phyloP scores from a whole-genome alignment of 92 coral and sea anemone species.

The Ricordea florida region DNA sequence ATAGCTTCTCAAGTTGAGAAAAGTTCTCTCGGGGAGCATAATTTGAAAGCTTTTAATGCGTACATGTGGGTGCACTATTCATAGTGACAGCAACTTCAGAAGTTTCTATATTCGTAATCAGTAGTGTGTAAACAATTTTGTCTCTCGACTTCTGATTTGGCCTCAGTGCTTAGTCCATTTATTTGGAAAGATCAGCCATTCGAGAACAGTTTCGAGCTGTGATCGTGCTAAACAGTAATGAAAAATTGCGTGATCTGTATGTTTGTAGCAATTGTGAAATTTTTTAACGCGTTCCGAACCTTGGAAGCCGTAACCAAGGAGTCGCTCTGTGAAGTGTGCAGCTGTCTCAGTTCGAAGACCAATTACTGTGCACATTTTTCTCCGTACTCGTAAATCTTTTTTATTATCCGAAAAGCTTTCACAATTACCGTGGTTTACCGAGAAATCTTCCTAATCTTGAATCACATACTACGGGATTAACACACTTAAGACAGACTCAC shows the following conservation, averaged over 20 bases:
- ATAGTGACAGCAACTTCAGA: slow-evolving; percentile 10
- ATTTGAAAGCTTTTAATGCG: no score
- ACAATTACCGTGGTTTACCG: neutral
- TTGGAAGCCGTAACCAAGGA: slow-evolving; percentile 31
- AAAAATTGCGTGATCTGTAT: no score
- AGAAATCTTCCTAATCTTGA: neutral
- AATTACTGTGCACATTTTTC: neutral
- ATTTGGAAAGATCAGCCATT: neutral
- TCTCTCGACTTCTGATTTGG: neutral
- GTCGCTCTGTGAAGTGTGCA: neutral
- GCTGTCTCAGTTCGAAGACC: neutral
- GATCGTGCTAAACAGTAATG: no score
- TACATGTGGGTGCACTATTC: no score
- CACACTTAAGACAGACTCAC: neutral
- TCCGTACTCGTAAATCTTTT: neutral
- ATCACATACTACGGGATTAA: neutral
- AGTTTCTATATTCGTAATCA: slow-evolving; percentile 25
- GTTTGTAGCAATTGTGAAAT: neutral
- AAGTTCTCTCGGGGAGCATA: no score
- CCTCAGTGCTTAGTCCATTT: neutral
- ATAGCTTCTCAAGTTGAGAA: no score
- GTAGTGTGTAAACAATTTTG: slow-evolving; percentile 3
- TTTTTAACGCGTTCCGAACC: slow-evolving; percentile 24
- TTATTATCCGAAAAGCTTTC: neutral
- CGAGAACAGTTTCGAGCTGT: no score